A percentile compares a stretch with the other conserved stretches of the same genome.
phyloP scores from a whole-genome alignment of 2,888 invertebrate species.

The Sclerodermus sp. region DNA sequence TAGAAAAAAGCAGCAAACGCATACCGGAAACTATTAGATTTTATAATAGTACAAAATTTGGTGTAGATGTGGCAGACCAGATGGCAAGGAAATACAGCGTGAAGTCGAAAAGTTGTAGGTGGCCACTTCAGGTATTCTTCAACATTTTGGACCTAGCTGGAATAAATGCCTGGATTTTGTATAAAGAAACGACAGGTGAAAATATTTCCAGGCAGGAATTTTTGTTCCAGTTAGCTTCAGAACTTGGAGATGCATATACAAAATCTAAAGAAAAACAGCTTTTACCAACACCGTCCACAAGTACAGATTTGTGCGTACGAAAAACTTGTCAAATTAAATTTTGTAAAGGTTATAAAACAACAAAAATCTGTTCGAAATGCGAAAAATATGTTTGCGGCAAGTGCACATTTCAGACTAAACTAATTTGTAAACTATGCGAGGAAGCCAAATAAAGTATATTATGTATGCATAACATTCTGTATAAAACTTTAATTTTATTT shows the following conservation, averaged over 20 bases:
- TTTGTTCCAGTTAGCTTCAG: constrained; percentile 8
- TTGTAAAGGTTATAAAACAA: constrained; percentile 7
- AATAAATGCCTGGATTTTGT: constrained; percentile 6
- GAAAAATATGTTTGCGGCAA: constrained; percentile 4
- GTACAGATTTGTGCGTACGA: constrained; percentile 6
- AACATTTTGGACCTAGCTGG: constrained; percentile 6
- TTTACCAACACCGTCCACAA: constrained; percentile 3
- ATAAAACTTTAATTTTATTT: no score
- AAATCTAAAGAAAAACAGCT: constrained; percentile 2
- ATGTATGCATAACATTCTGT: no score
- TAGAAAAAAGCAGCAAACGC: no score
- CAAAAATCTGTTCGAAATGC: constrained; percentile 5
- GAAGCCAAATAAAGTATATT: constrained; percentile 7
- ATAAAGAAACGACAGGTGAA: constrained; percentile 5
- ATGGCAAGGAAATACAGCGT: constrained; percentile 8
- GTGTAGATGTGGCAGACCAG: background rate
- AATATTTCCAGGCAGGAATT: constrained; percentile 9
- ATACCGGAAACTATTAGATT: no score
- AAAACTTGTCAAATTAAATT: constrained; percentile 9
- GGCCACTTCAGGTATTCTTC: no score
- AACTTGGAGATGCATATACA: constrained; percentile 3
- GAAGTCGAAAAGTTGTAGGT: constrained; percentile 6
- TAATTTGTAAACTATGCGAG: constrained; percentile 1
- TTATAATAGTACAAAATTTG: no score
- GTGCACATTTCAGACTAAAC: constrained; percentile 2